phyloP scores from a whole-genome alignment of 2,797 vertebrate genomes.

The Helarctos malayanus region DNA sequence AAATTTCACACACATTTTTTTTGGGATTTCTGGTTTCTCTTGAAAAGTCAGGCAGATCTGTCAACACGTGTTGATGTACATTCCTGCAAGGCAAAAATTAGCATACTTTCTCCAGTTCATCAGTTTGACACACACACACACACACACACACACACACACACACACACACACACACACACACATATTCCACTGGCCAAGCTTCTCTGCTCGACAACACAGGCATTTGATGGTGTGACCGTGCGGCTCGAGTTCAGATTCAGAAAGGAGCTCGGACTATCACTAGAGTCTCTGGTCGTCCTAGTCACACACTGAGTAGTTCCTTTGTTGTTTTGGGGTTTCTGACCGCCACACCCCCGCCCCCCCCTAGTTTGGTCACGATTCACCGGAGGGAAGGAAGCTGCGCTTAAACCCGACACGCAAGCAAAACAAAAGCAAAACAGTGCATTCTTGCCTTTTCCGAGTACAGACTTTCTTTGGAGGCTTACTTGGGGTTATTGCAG shows the following conservation, averaged over 20 bases:
- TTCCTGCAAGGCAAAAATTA: conserved; percentile 5
- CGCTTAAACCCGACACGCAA: accelerated
- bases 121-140: neutral
- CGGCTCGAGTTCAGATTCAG: neutral
- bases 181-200: neutral
- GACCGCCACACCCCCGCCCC: neutral
- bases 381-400: neutral
- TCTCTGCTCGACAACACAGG: neutral
- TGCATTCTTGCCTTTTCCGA: accelerated
- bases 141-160: neutral
- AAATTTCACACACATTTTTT: neutral
- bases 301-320: neutral
- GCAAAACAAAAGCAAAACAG: neutral
- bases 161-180: neutral
- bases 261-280: neutral
- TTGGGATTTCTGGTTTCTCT: conserved; percentile 60
- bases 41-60: conserved; percentile 58
- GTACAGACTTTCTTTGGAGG: accelerated
- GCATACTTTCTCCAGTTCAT: neutral
- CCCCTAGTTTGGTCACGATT: neutral
- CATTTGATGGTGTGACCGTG: accelerated
- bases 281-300: neutral
- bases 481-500: conserved; percentile 97
- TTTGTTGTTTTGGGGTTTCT: neutral
- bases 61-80: neutral